These are phyloP conservation scores for Trigoniulus corallinus DNA, from an alignment of 1,140 invertebrate species.

Conservation along the genomic window DNA sequence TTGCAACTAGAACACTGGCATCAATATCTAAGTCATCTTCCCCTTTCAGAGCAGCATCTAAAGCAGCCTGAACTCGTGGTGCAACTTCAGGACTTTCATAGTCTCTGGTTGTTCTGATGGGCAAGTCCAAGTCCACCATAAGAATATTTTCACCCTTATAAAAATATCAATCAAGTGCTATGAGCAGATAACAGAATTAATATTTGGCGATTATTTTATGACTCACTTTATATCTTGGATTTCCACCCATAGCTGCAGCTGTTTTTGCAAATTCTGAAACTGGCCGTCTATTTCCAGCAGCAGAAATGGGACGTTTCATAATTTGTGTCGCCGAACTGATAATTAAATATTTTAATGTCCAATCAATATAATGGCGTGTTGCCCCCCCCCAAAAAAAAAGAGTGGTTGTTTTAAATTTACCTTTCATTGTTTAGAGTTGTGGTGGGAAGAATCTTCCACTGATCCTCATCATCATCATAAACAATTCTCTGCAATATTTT, in stretches of 20 bases:
- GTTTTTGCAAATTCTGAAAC: constrained; percentile 53
- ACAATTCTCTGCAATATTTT: constrained; percentile 52
- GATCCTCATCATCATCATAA: constrained; percentile 77
- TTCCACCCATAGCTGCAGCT: constrained; percentile 36
- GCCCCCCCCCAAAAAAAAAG: too few species aligned
- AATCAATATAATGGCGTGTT: not conserved
- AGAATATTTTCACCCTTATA: constrained; percentile 67
- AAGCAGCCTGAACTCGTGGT: constrained; percentile 49
- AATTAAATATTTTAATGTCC: not conserved
- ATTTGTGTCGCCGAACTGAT: constrained; percentile 18
- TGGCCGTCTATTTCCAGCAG: constrained; percentile 42
- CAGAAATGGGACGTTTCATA: constrained; percentile 40
- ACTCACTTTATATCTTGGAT: constrained; percentile 33
- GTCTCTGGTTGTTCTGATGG: constrained; percentile 56
- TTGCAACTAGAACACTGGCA: constrained; percentile 31
- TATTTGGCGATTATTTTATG: not conserved
- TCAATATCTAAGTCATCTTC: constrained; percentile 56
- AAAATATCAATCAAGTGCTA: constrained; percentile 15
- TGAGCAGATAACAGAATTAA: not conserved
- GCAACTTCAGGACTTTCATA: constrained; percentile 53
- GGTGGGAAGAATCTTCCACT: constrained; percentile 44
- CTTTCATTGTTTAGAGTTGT: not conserved
- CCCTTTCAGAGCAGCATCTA: constrained; percentile 49
- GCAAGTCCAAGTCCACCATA: constrained; percentile 61
- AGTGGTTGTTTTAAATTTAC: not conserved